Evolutionary conservation across 2,797 vertebrate species (phyloP).

Genomic region (Otolemur crassicaudatus): DNA sequence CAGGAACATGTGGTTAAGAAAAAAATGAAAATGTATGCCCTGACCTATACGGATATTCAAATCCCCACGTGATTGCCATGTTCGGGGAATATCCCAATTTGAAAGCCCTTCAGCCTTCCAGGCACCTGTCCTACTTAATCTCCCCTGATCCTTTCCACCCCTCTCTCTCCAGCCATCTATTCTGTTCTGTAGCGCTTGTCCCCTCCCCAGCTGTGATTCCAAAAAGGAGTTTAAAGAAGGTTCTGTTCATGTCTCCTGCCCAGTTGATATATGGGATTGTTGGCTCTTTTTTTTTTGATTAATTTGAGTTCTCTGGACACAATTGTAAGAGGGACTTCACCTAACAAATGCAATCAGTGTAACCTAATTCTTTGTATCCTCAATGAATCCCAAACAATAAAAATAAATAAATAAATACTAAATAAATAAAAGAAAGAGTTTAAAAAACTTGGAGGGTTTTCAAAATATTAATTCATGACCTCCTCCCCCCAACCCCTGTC

Average conservation of each 20-base stretch:
- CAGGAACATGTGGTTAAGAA: slow-evolving; percentile 64
- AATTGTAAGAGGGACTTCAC: too few relatives aligned
- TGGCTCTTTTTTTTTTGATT: too few relatives aligned
- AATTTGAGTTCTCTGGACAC: too few relatives aligned
- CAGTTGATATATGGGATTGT: too few relatives aligned
- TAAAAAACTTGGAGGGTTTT: not conserved
- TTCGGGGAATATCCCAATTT: not conserved
- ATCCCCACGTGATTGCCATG: not conserved
- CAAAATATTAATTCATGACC: not conserved
- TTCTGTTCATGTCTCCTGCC: too few relatives aligned
- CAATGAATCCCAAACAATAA: too few relatives aligned
- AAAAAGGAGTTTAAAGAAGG: not conserved
- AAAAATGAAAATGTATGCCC: slow-evolving; percentile 61
- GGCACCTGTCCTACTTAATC: not conserved
- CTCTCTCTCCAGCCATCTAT: not conserved
- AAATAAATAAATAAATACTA: too few relatives aligned
- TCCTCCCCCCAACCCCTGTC: not conserved
- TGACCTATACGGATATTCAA: slow-evolving; percentile 57
- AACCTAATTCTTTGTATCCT: too few relatives aligned
- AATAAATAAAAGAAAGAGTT: not conserved
- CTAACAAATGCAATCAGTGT: too few relatives aligned
- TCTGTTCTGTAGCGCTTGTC: not conserved
- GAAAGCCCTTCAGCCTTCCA: not conserved
- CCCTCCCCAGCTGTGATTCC: not conserved
- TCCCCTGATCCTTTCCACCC: not conserved